Percentiles rank a stretch among this genome's conserved stretches.
These are phyloP conservation scores for Periparus ater DNA, from an alignment of 2,797 vertebrate species.

Conservation along the genomic window DNA sequence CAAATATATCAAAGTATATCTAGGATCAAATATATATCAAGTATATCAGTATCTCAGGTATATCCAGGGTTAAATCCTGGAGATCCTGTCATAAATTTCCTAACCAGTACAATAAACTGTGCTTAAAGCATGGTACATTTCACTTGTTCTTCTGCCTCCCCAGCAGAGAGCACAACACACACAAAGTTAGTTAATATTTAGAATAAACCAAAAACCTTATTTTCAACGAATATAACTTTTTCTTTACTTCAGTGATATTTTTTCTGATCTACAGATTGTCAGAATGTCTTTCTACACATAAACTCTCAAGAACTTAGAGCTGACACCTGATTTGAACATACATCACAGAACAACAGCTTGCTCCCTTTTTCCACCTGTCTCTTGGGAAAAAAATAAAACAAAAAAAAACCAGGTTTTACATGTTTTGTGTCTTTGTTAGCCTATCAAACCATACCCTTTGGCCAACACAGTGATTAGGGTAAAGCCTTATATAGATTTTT, in stretches of 20 bases:
- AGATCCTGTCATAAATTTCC: not conserved
- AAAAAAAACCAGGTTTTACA: not conserved
- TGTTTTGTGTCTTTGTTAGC: not conserved
- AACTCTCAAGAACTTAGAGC: not conserved
- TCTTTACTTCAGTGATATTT: not conserved
- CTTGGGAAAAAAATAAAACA: fast-evolving
- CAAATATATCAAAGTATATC: not conserved
- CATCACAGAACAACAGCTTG: not conserved
- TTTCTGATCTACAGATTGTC: not conserved
- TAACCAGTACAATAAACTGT: not conserved
- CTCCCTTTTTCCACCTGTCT: not conserved
- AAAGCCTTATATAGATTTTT: not conserved
- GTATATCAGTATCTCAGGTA: not conserved
- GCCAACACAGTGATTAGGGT: not conserved
- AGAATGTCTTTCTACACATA: not conserved
- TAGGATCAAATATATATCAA: not conserved
- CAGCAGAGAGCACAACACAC: fast-evolving
- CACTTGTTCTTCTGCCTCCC: not conserved
- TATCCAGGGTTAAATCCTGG: not conserved
- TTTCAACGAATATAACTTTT: not conserved
- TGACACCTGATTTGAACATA: not conserved
- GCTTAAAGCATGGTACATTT: not conserved
- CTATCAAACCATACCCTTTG: not conserved
- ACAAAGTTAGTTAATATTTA: not conserved
- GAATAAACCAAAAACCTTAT: not conserved